Evolutionary conservation across 2,888 invertebrate genomes (phyloP).

Genomic region (Apodemia zela): DNA sequence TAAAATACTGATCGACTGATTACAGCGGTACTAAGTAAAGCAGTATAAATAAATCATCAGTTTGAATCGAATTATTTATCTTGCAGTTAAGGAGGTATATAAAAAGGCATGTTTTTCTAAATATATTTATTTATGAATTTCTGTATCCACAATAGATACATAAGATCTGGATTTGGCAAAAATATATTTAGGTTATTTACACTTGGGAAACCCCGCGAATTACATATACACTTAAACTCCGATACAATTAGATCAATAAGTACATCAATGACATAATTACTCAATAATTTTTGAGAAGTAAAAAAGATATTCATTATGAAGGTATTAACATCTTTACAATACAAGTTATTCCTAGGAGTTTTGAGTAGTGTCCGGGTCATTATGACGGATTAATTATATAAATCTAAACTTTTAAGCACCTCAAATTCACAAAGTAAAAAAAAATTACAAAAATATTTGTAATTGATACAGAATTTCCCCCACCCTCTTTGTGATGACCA

Average conservation of each 20-base stretch:
- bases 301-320: too few relatives aligned
- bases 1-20: too few relatives aligned
- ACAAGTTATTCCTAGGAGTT: neutral
- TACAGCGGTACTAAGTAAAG: too few relatives aligned
- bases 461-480: slow-evolving; percentile 35
- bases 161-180: slow-evolving; percentile 56
- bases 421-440: slow-evolving; percentile 22
- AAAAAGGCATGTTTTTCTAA: slow-evolving; percentile 32
- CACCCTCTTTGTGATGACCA: slow-evolving; percentile 22
- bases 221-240: slow-evolving; percentile 21
- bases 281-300: too few relatives aligned
- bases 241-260: slow-evolving; percentile 3
- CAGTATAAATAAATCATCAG: too few relatives aligned
- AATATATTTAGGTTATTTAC: slow-evolving; percentile 38
- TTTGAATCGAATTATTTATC: too few relatives aligned
- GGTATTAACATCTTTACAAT: neutral
- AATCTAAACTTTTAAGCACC: slow-evolving; percentile 19
- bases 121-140: slow-evolving; percentile 76
- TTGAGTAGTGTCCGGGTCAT: neutral
- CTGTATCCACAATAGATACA: slow-evolving; percentile 78
- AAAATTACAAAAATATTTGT: slow-evolving; percentile 41
- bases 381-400: neutral
- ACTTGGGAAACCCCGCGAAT: slow-evolving; percentile 30
- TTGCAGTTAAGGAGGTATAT: too few relatives aligned
- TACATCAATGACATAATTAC: too few relatives aligned